These are phyloP conservation scores for Peromyscus leucopus DNA, from an alignment of 2,113 vertebrate genomes.

Conservation along the genomic window DNA sequence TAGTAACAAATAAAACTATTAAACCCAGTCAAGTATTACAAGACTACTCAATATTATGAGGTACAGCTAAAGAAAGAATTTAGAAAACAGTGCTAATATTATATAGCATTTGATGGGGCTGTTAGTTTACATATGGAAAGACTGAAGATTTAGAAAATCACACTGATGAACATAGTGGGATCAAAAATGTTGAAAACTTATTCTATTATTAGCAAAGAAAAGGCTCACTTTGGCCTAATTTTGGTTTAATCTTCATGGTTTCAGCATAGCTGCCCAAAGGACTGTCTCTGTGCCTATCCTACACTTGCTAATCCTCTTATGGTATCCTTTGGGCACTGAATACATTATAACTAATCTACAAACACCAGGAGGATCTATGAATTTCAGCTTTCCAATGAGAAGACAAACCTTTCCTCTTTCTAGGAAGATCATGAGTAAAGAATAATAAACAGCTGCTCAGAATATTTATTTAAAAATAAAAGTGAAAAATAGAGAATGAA, in stretches of 20 bases:
- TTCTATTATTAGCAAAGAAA: not conserved
- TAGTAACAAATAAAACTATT: not conserved
- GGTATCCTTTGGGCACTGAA: constrained; percentile 77
- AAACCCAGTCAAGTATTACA: not conserved
- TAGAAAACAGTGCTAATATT: not conserved
- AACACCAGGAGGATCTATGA: constrained; percentile 74
- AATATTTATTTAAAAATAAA: constrained; percentile 19
- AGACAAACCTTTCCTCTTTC: constrained; percentile 31
- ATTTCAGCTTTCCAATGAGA: constrained; percentile 66
- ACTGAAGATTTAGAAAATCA: not conserved
- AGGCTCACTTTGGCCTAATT: not conserved
- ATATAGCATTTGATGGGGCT: no score
- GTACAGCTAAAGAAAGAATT: not conserved
- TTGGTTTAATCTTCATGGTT: not conserved
- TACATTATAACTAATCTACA: constrained; percentile 80
- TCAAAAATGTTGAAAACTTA: not conserved
- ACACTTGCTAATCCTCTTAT: constrained; percentile 78
- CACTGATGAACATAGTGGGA: not conserved
- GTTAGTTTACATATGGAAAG: not conserved
- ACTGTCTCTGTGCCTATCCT: constrained; percentile 9
- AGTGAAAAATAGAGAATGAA: no score
- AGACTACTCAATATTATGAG: no score
- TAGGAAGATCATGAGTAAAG: constrained; percentile 6
- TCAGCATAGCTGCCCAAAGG: not conserved
- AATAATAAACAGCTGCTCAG: constrained; percentile 48